A percentile compares a stretch with the other conserved stretches of the same genome.
phyloP scores from a whole-genome alignment of 2,113 vertebrate species.

The Oxyura jamaicensis region DNA sequence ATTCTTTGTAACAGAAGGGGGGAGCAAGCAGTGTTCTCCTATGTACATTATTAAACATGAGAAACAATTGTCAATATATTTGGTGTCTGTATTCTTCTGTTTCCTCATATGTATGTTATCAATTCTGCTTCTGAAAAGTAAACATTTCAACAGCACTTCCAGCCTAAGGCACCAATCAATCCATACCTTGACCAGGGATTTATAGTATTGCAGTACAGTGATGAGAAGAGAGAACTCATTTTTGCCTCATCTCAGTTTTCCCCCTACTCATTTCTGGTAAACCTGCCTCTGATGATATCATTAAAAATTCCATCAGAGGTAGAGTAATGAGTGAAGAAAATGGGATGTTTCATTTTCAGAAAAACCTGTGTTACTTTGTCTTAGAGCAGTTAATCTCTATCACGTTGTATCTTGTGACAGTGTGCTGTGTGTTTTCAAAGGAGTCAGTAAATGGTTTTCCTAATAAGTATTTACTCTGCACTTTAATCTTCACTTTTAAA shows the following conservation, averaged over 20 bases:
- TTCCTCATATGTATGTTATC: background rate
- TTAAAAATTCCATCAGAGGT: background rate
- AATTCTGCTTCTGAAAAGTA: background rate
- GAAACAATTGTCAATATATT: background rate
- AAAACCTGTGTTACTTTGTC: background rate
- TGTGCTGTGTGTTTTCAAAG: background rate
- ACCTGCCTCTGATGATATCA: background rate
- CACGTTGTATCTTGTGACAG: background rate
- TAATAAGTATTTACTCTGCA: background rate
- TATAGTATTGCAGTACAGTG: background rate
- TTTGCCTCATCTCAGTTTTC: background rate
- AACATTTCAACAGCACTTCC: background rate
- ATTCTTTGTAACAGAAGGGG: background rate
- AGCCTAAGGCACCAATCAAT: background rate
- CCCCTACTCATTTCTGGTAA: background rate
- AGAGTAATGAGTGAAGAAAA: background rate
- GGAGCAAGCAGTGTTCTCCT: background rate
- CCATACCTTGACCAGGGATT: background rate
- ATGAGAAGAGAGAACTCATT: background rate
- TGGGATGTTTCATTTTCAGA: background rate
- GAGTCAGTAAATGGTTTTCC: background rate
- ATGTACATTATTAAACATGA: background rate
- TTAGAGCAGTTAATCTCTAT: background rate
- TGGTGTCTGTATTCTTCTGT: background rate
- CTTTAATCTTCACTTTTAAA: background rate